Conservation (phyloP, 2,797 vertebrate species). For the Sebastolobus altivelis region DNA sequence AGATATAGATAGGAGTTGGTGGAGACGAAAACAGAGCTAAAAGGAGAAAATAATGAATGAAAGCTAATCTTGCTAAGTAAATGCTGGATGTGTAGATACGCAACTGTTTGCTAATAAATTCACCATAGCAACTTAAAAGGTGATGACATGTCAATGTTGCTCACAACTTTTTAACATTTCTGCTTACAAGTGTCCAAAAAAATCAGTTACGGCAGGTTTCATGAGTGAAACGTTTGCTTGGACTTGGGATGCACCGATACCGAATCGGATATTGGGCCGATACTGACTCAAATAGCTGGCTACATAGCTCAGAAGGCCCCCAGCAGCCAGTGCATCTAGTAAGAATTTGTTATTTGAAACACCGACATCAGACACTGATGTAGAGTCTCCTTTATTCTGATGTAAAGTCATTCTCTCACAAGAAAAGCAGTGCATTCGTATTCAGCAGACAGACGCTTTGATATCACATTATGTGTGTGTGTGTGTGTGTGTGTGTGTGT, state of each 20-base stretch:
- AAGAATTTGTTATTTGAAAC: neutral
- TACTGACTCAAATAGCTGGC: no score
- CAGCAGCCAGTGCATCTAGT: neutral
- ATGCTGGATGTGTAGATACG: neutral
- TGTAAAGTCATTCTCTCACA: neutral
- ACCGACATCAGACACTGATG: neutral
- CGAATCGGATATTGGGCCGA: no score
- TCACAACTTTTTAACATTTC: neutral
- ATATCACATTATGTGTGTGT: slow-evolving; percentile 29
- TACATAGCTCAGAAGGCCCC: no score
- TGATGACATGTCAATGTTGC: neutral
- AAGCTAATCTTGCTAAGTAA: neutral
- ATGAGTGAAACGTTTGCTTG: neutral
- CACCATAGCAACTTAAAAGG: neutral
- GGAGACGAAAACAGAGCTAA: no score
- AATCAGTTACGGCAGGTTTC: neutral
- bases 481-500: neutral
- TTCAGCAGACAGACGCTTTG: slow-evolving; percentile 34
- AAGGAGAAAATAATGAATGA: no score
- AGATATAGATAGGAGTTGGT: no score
- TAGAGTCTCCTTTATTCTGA: slow-evolving; percentile 5
- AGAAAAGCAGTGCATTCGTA: slow-evolving; percentile 22
- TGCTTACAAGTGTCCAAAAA: neutral
- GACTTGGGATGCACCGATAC: no score
- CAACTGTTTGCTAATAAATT: neutral